Evolutionary conservation across 1,140 invertebrate species (phyloP), one percentile per base, ranked within the genome.

Genomic region (Colletes gigas): DNA sequence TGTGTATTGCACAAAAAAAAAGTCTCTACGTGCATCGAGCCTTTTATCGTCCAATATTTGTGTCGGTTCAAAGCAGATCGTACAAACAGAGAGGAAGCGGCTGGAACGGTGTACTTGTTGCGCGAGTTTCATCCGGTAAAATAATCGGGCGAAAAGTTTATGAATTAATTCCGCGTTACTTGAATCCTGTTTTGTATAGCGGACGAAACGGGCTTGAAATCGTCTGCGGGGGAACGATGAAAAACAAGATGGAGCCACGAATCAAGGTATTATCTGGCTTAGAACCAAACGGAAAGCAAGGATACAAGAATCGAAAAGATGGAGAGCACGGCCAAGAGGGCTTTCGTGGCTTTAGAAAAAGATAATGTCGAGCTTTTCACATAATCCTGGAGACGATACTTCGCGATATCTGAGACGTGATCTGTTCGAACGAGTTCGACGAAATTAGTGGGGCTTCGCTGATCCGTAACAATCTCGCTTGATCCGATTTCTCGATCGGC

Each of bases 231-330:
- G 21, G 54, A 1, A 21, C 39, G 39, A 71, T n/a, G 47, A 15
- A 50, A 50, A 65, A 65, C 60, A 52, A 74, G 17, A 54, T 47
- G 17, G n/a, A 39, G 41, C 47, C 10, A 74, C 21, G 60, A 74
- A 63, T 74, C 41, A 74, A 50, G 15, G 39, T 15, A 19, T 77
- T 77, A 68, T 55, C 65, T 55, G 65, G 65, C 41, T 69, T 66
- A 19, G 47, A n/a, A 77, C 30, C 19, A 69, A 68, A 57, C 65
- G 50, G 30, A 57, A 59, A 54, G 21, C 19, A 69, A 55, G 67
- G 14, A 52, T 69, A 30, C 47, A 10, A 9, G 15, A 52, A 39
- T n/a, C 14, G 39, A 12, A n/a, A 55, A 55, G 30, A 41, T 12
- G 52, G 39, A 39, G 39, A 55, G 30, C 65, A 44, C 54, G 54